Evolutionary conservation across 2,113 vertebrate genomes (phyloP).

Genomic region (Peromyscus maniculatus): DNA sequence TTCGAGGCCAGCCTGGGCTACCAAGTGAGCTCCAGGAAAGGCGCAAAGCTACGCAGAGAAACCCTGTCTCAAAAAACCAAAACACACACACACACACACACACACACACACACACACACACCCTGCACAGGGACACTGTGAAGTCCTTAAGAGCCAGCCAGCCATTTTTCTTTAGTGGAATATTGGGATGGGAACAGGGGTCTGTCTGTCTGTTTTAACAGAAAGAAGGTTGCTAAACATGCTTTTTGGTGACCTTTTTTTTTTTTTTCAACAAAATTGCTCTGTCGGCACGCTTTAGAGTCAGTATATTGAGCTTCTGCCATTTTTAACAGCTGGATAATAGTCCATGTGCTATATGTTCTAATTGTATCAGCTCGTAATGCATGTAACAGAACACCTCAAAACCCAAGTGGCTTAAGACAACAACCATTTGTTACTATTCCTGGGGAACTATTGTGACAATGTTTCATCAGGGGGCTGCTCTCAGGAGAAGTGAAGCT

Average conservation of each 20-base stretch:
- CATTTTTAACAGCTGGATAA: constrained; percentile 44
- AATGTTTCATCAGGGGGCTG: not conserved
- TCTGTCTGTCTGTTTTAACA: constrained; percentile 9
- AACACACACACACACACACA: not conserved
- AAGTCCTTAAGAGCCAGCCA: not conserved
- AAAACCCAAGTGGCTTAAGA: not conserved
- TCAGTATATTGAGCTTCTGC: not conserved
- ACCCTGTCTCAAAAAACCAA: too few relatives aligned
- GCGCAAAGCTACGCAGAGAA: too few relatives aligned
- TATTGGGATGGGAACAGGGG: not conserved
- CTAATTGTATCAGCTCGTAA: constrained; percentile 53
- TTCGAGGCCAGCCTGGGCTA: too few relatives aligned
- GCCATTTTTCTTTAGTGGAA: not conserved
- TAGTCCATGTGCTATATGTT: not conserved
- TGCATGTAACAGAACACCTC: constrained; percentile 32
- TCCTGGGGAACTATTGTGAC: not conserved
- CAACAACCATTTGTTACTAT: not conserved
- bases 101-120: too few relatives aligned
- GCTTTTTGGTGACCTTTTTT: not conserved
- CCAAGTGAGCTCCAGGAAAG: too few relatives aligned
- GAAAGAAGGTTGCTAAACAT: not conserved
- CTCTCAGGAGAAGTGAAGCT: not conserved
- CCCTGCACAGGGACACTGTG: not conserved
- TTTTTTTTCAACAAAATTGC: constrained; percentile 18
- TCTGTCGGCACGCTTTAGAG: not conserved